Evolutionary conservation across 2,888 invertebrate species (phyloP).

Genomic region (Atrina japonica): DNA sequence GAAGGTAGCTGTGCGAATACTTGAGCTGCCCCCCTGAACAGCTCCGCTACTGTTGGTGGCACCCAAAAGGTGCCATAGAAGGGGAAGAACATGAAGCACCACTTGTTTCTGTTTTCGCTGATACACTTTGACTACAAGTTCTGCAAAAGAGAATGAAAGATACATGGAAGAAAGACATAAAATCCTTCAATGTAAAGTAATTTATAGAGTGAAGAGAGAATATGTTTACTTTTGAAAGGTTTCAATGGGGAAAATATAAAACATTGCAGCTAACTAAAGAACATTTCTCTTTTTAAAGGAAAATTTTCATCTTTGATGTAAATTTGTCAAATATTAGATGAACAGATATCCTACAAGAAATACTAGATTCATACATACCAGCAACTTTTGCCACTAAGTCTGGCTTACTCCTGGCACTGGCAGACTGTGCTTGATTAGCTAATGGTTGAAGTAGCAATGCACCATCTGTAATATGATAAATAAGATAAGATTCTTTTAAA

Average conservation of each 20-base stretch:
- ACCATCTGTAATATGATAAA: slow-evolving; percentile 74
- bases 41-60: slow-evolving; percentile 71
- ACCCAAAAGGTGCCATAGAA: slow-evolving; percentile 77
- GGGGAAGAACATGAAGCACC: slow-evolving; percentile 77
- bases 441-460: slow-evolving; percentile 75
- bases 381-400: slow-evolving; percentile 78
- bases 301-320: no score
- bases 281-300: no score
- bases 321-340: no score
- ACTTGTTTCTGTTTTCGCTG: slow-evolving; percentile 77
- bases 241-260: no score
- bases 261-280: no score
- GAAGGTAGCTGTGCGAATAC: slow-evolving; percentile 68
- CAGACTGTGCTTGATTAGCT: slow-evolving; percentile 75
- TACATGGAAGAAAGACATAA: no score
- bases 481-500: no score
- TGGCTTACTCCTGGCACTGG: slow-evolving; percentile 77
- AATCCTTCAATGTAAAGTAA: no score
- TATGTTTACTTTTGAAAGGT: no score
- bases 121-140: slow-evolving; percentile 73
- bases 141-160: slow-evolving; percentile 66
- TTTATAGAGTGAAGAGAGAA: no score
- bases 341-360: no score
- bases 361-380: slow-evolving; percentile 68
- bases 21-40: slow-evolving; percentile 68